Evolutionary conservation across 2,113 vertebrate genomes (phyloP).

Genomic region (Leptobrachium ailaonicum): DNA sequence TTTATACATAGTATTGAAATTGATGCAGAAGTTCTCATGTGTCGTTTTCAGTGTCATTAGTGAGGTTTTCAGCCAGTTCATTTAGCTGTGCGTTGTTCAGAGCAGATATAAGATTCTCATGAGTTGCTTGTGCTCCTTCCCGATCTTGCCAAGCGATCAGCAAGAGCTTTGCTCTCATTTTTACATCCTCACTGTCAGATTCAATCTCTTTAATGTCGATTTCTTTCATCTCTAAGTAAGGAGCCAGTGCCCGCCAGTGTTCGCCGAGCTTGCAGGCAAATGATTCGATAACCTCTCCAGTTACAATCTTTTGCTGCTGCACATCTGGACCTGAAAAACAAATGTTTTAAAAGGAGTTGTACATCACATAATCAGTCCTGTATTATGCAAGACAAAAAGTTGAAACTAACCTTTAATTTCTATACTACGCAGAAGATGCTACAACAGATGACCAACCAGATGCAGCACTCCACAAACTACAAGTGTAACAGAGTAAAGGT

Average conservation of each 20-base stretch:
- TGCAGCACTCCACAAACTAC: no score
- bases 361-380: no score
- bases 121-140: slow-evolving; percentile 82
- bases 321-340: slow-evolving; percentile 81
- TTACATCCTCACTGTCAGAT: slow-evolving; percentile 85
- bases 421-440: no score
- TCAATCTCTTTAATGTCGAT: slow-evolving; percentile 89
- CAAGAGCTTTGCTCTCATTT: slow-evolving; percentile 91
- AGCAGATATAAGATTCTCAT: slow-evolving; percentile 77
- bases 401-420: no score
- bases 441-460: no score
- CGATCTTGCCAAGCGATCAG: slow-evolving; percentile 96
- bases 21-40: slow-evolving; percentile 52
- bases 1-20: not conserved
- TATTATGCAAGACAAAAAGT: no score
- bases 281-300: slow-evolving; percentile 86
- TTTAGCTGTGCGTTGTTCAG: slow-evolving; percentile 78
- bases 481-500: no score
- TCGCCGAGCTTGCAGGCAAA: slow-evolving; percentile 83
- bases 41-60: slow-evolving; percentile 65
- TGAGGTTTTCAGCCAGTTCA: slow-evolving; percentile 80
- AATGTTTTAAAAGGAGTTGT: no score
- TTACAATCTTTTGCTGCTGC: slow-evolving; percentile 82
- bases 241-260: slow-evolving; percentile 85
- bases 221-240: slow-evolving; percentile 89